A percentile compares a stretch with the other conserved stretches of the same genome.
phyloP scores from a whole-genome alignment of 35 echinoderm and acorn worm species.

The Patiria miniata region DNA sequence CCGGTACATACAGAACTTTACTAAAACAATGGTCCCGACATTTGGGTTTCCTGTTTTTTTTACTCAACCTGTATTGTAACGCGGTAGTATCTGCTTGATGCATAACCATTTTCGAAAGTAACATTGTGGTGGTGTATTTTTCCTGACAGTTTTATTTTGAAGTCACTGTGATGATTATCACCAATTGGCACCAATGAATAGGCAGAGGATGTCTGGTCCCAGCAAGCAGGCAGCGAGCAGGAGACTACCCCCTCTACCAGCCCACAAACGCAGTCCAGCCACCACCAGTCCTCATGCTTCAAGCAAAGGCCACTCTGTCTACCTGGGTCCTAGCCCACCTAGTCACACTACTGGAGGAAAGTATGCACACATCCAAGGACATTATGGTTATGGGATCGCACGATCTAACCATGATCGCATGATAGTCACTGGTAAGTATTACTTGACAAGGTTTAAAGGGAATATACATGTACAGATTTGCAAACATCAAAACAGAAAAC shows the following conservation, averaged over 20 bases:
- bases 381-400: neutral
- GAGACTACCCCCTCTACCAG: conserved; percentile 78
- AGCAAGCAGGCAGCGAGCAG: conserved; percentile 68
- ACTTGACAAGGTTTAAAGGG: neutral
- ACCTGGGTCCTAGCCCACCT: neutral
- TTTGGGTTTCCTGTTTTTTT: too few relatives aligned
- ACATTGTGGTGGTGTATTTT: too few relatives aligned
- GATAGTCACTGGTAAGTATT: conserved; percentile 65
- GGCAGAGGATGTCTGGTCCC: conserved; percentile 73
- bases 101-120: too few relatives aligned
- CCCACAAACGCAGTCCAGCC: conserved; percentile 30
- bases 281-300: conserved; percentile 42
- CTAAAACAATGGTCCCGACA: too few relatives aligned
- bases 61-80: too few relatives aligned
- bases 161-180: neutral
- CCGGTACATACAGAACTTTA: too few relatives aligned
- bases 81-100: too few relatives aligned
- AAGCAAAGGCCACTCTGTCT: conserved; percentile 18
- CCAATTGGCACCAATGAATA: neutral
- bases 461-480: too few relatives aligned
- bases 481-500: too few relatives aligned
- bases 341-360: neutral
- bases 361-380: conserved; percentile 10
- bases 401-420: conserved; percentile 35
- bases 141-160: too few relatives aligned